These are phyloP conservation scores for Microctonus hyperodae DNA, from an alignment of 2,888 invertebrate species.

Conservation along the genomic window DNA sequence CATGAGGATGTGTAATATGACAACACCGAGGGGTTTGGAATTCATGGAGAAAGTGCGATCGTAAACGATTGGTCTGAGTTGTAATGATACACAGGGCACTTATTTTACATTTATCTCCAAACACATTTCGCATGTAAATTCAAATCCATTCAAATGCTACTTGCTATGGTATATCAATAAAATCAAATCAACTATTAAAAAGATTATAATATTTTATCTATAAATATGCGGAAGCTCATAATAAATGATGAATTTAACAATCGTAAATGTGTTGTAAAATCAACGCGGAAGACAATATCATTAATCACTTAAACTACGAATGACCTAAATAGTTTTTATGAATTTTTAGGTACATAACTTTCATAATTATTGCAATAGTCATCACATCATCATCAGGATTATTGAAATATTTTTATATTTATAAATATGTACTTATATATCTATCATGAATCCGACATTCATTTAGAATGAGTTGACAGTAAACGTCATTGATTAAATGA, in stretches of 20 bases:
- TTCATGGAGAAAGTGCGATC: conserved; percentile 42
- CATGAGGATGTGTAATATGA: conserved; percentile 38
- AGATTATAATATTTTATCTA: background rate
- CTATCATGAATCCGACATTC: conserved; percentile 1
- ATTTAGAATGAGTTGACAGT: conserved; percentile 37
- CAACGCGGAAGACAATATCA: background rate
- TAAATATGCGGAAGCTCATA: background rate
- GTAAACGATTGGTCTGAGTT: conserved; percentile 7
- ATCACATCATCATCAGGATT: background rate
- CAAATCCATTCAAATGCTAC: background rate
- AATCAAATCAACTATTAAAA: background rate
- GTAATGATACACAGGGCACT: background rate
- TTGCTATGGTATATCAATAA: background rate
- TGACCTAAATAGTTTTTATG: background rate
- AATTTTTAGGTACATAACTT: background rate
- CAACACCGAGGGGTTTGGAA: conserved; percentile 41
- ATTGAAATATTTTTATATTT: background rate
- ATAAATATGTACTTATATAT: background rate
- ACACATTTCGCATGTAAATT: background rate
- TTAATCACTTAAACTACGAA: background rate
- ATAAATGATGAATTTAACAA: background rate
- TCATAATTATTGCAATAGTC: background rate
- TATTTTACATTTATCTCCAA: background rate
- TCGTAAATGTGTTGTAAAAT: background rate
- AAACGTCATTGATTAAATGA: conserved; percentile 43